These are phyloP conservation scores for Sinopyrophorus schimmeli DNA, from an alignment of 2,888 invertebrate genomes.

Conservation along the genomic window DNA sequence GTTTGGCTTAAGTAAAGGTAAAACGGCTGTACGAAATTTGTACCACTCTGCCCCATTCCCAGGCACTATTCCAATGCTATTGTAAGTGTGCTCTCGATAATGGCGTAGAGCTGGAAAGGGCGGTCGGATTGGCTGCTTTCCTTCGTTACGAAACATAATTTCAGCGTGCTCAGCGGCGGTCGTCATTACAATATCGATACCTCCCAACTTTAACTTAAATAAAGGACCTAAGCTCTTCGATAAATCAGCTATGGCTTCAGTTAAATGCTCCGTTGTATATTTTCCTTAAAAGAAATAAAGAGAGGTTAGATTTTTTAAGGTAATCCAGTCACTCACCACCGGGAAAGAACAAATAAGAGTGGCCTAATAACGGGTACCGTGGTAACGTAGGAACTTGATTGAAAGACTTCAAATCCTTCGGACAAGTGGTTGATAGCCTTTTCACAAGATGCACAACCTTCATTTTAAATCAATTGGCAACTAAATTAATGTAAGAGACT, in stretches of 20 bases:
- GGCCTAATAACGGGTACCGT: conserved; percentile 48
- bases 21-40: conserved; percentile 57
- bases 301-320: background rate
- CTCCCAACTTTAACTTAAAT: conserved; percentile 54
- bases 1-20: conserved; percentile 56
- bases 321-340: conserved; percentile 43
- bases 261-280: conserved; percentile 50
- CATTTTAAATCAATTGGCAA: too few relatives aligned
- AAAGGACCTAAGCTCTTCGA: conserved; percentile 57
- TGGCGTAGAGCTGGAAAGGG: conserved; percentile 59
- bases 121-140: conserved; percentile 57
- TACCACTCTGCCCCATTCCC: conserved; percentile 65
- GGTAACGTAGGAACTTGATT: conserved; percentile 42
- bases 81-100: conserved; percentile 54
- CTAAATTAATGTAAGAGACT: too few relatives aligned
- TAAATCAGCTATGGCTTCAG: conserved; percentile 55
- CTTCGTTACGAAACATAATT: conserved; percentile 58
- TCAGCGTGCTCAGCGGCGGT: conserved; percentile 58
- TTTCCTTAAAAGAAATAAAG: conserved; percentile 19
- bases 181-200: conserved; percentile 54
- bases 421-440: too few relatives aligned
- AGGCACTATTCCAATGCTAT: conserved; percentile 60
- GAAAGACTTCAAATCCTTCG: conserved; percentile 33
- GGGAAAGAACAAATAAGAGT: conserved; percentile 50
- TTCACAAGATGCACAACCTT: too few relatives aligned